Conservation (phyloP, 1,140 invertebrate genomes). For the Drosophila subobscura region DNA sequence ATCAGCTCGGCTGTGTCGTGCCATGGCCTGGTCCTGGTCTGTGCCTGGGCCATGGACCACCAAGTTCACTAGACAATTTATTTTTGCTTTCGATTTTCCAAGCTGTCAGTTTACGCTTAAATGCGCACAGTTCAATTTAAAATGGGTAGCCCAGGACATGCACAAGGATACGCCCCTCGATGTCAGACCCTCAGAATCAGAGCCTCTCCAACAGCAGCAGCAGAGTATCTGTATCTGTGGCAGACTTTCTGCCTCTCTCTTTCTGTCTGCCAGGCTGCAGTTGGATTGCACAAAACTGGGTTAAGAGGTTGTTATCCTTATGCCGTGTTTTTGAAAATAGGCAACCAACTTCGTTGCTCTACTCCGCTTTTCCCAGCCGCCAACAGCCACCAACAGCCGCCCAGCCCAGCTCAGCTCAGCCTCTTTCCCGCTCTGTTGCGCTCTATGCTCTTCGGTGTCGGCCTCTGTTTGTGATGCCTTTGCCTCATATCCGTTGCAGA, state of each 20-base stretch:
- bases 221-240: conserved; percentile 25
- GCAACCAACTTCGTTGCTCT: conserved; percentile 53
- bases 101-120: conserved; percentile 82
- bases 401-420: conserved; percentile 1
- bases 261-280: conserved; percentile 37
- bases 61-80: conserved; percentile 82
- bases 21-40: background rate
- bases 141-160: conserved; percentile 68
- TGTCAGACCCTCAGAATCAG: background rate
- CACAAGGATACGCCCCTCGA: conserved; percentile 48
- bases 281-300: conserved; percentile 66
- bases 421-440: conserved; percentile 1
- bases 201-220: conserved; percentile 9
- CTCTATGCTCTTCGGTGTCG: conserved; percentile 27
- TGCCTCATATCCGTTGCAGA: conserved; percentile 76
- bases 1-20: conserved; percentile 74
- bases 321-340: conserved; percentile 81
- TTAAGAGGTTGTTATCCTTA: conserved; percentile 82
- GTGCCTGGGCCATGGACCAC: conserved; percentile 51
- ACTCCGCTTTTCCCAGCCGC: conserved; percentile 3
- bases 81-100: conserved; percentile 82
- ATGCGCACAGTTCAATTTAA: conserved; percentile 82
- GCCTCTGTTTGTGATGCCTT: conserved; percentile 74
- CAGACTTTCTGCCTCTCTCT: conserved; percentile 3
- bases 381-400: background rate